These are phyloP conservation scores for Melanotaenia pygmaea DNA, from an alignment of 2,797 vertebrate genomes.

Conservation along the genomic window DNA sequence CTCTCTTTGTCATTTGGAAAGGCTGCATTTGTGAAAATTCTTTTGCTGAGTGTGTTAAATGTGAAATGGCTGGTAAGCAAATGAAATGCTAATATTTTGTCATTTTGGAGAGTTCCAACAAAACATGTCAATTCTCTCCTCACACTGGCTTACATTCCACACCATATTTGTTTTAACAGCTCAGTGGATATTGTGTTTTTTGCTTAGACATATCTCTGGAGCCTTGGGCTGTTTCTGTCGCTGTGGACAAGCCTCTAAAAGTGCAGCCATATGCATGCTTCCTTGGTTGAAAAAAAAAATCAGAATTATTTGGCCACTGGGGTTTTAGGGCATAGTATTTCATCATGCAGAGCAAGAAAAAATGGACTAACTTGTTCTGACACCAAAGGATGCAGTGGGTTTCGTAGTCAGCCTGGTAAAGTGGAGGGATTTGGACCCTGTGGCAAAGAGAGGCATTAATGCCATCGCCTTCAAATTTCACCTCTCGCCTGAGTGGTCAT, in stretches of 20 bases:
- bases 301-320: slow-evolving; percentile 45
- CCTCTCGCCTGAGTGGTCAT: slow-evolving; percentile 50
- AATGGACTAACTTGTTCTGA: slow-evolving; percentile 63
- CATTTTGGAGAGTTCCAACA: background rate
- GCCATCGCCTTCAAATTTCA: slow-evolving; percentile 48
- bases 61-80: background rate
- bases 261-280: slow-evolving; percentile 41
- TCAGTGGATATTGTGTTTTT: background rate
- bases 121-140: background rate
- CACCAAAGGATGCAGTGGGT: slow-evolving; percentile 42
- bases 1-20: too few relatives aligned
- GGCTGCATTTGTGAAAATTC: too few relatives aligned
- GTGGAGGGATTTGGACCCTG: slow-evolving; percentile 34
- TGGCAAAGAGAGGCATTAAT: slow-evolving; percentile 41
- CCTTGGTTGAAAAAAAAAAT: slow-evolving; percentile 48
- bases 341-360: slow-evolving; percentile 33
- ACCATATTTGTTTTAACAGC: slow-evolving; percentile 15
- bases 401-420: slow-evolving; percentile 46
- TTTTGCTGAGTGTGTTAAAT: background rate
- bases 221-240: slow-evolving; percentile 34
- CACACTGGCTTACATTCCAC: background rate
- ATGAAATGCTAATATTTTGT: background rate
- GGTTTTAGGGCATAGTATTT: slow-evolving; percentile 65
- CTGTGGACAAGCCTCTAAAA: slow-evolving; percentile 37
- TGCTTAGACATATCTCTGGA: slow-evolving; percentile 10